Evolutionary conservation across 2,113 vertebrate species (phyloP).

Genomic region (Periophthalmodon schlosseri): DNA sequence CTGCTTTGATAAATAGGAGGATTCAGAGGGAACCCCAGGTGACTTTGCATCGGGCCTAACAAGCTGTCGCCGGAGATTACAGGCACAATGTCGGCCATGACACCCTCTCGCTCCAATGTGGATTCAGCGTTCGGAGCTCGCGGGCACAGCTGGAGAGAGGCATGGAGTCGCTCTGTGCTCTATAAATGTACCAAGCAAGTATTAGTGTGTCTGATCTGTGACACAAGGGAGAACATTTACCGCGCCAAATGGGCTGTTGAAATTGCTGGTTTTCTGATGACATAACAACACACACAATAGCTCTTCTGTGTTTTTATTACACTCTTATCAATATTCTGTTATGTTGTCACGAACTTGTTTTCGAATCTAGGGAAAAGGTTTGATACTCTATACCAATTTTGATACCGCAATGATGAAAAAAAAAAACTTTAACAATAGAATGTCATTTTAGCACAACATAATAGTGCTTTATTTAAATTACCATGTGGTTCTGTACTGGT

Average conservation of each 20-base stretch:
- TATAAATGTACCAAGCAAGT: neutral
- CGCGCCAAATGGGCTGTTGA: neutral
- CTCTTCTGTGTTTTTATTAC: neutral
- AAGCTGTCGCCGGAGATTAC: conserved; percentile 28
- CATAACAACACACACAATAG: neutral
- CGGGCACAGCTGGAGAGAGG: neutral
- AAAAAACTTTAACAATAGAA: too few relatives aligned
- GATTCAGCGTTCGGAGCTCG: conserved; percentile 26
- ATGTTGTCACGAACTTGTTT: too few relatives aligned
- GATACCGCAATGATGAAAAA: too few relatives aligned
- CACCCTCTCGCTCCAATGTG: conserved; percentile 24
- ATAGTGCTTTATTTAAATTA: too few relatives aligned
- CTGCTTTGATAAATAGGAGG: conserved; percentile 19
- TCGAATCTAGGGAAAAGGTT: too few relatives aligned
- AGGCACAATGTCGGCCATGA: conserved; percentile 16
- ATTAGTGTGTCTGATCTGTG: neutral
- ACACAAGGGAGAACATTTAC: neutral
- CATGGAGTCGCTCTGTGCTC: conserved; percentile 9
- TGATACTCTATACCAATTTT: too few relatives aligned
- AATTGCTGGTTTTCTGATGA: neutral
- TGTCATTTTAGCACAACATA: too few relatives aligned
- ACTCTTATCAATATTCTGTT: too few relatives aligned
- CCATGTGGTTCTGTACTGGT: too few relatives aligned
- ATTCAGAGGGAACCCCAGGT: conserved; percentile 13
- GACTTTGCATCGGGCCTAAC: conserved; percentile 26